Percentiles rank a stretch among this genome's conserved stretches.
Evolutionary conservation across 1,140 invertebrate genomes (phyloP).

Genomic region (Samia ricini): DNA sequence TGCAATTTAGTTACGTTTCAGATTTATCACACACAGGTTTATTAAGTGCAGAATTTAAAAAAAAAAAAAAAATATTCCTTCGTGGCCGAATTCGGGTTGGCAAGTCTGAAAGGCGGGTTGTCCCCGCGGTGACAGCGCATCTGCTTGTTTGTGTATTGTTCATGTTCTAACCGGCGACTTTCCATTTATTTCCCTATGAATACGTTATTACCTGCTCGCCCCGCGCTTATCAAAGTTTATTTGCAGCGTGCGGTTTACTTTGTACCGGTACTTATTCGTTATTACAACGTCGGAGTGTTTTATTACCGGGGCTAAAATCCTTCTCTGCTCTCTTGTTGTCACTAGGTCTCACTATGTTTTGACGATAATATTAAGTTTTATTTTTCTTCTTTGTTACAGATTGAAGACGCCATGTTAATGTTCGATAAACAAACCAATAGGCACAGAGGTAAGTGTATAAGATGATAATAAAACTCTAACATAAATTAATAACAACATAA

Average conservation of each 20-base stretch:
- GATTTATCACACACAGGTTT: slow-evolving; percentile 62
- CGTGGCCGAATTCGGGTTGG: slow-evolving; percentile 52
- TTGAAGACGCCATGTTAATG: slow-evolving; percentile 99
- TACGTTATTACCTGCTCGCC: slow-evolving; percentile 77
- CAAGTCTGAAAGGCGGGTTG: slow-evolving; percentile 29
- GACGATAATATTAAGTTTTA: slow-evolving; percentile 55
- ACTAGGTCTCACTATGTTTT: slow-evolving; percentile 58
- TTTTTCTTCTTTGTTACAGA: slow-evolving; percentile 88
- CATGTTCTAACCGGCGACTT: slow-evolving; percentile 74
- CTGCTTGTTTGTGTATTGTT: slow-evolving; percentile 66
- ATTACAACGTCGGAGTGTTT: slow-evolving; percentile 75
- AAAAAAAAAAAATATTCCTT: slow-evolving; percentile 61
- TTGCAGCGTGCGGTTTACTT: slow-evolving; percentile 76
- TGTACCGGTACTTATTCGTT: slow-evolving; percentile 76
- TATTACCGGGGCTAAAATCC: slow-evolving; percentile 71
- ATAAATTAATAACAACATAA: slow-evolving; percentile 28
- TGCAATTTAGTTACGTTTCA: slow-evolving; percentile 61
- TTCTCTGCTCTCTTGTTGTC: slow-evolving; percentile 67
- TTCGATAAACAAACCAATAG: slow-evolving; percentile 99
- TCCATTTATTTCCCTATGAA: slow-evolving; percentile 78
- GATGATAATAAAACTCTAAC: neutral
- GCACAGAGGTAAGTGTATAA: slow-evolving; percentile 95
- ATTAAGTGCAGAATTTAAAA: slow-evolving; percentile 56
- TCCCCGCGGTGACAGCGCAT: slow-evolving; percentile 63
- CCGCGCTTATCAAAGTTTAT: slow-evolving; percentile 77